Conservation (phyloP, 2,888 invertebrate species). For the Flexamia atlantica region DNA sequence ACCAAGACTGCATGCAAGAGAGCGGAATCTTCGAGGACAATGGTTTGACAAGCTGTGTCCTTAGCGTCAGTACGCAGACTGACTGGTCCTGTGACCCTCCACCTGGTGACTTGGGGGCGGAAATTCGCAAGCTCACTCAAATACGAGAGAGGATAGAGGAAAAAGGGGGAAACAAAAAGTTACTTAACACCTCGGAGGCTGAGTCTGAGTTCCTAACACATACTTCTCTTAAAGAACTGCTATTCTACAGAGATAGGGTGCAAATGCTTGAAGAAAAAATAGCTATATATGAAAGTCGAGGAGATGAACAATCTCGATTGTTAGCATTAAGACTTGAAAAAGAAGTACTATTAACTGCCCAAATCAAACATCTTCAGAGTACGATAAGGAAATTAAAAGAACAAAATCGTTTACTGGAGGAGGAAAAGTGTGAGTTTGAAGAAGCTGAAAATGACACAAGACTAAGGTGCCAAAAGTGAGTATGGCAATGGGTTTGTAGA, state of each 20-base stretch:
- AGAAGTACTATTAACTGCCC: constrained; percentile 78
- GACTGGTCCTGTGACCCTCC: constrained; percentile 72
- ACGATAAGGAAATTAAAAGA: constrained; percentile 79
- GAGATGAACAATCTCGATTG: constrained; percentile 80
- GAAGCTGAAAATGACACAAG: constrained; percentile 87
- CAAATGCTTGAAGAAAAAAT: constrained; percentile 82
- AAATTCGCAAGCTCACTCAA: constrained; percentile 81
- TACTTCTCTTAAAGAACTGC: constrained; percentile 79
- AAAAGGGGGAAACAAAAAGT: constrained; percentile 74
- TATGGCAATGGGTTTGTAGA: constrained; percentile 1
- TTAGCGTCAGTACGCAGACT: constrained; percentile 78
- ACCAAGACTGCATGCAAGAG: constrained; percentile 80
- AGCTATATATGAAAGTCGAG: constrained; percentile 82
- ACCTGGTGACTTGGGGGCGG: constrained; percentile 77
- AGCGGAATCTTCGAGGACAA: constrained; percentile 82
- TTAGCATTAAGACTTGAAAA: constrained; percentile 81
- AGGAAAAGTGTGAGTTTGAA: constrained; percentile 85
- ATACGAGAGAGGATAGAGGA: constrained; percentile 81
- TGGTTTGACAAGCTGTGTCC: constrained; percentile 75
- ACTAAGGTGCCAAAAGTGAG: constrained; percentile 78
- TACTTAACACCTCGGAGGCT: constrained; percentile 41
- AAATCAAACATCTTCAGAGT: constrained; percentile 75
- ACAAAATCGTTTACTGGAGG: constrained; percentile 82
- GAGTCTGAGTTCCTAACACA: constrained; percentile 69
- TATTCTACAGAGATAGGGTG: constrained; percentile 82